These are phyloP conservation scores for Melieria omissa DNA, from an alignment of 2,888 invertebrate species.

Conservation along the genomic window DNA sequence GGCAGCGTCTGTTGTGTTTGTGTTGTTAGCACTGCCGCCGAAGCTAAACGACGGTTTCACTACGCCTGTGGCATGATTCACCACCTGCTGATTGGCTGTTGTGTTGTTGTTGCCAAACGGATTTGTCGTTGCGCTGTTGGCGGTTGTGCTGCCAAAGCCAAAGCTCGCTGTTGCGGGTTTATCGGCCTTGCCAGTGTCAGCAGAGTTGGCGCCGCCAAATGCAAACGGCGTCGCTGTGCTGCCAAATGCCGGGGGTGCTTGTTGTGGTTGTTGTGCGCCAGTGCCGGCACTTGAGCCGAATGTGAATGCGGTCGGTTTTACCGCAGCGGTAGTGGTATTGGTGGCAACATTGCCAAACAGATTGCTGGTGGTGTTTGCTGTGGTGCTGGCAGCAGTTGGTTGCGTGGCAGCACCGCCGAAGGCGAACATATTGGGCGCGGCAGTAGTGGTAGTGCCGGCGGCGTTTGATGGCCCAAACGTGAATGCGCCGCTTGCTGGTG, in stretches of 20 bases:
- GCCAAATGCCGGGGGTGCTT: conserved; percentile 30
- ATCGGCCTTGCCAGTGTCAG: neutral
- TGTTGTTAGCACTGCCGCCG: conserved; percentile 35
- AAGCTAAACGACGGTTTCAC: conserved; percentile 48
- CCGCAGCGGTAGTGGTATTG: conserved; percentile 32
- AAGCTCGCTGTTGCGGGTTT: neutral
- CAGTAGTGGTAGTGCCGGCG: conserved; percentile 3
- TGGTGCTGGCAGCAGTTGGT: conserved; percentile 32
- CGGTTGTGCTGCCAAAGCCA: too few species aligned
- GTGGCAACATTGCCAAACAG: neutral
- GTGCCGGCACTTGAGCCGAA: too few species aligned
- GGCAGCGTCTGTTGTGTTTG: conserved; percentile 1
- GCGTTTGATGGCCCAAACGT: conserved; percentile 29
- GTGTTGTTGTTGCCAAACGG: too few species aligned
- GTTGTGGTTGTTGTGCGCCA: neutral
- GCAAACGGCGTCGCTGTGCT: conserved; percentile 37
- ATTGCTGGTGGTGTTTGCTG: conserved; percentile 5
- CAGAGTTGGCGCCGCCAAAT: conserved; percentile 41
- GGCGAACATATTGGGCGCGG: conserved; percentile 7
- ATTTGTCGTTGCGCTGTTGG: too few species aligned
- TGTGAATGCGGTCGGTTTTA: too few species aligned
- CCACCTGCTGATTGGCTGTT: too few species aligned
- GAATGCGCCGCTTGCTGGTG: conserved; percentile 12
- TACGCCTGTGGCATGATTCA: conserved; percentile 10
- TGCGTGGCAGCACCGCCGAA: conserved; percentile 11